Evolutionary conservation across 2,797 vertebrate species (phyloP).

Genomic region (Cephalopachus bancanus): DNA sequence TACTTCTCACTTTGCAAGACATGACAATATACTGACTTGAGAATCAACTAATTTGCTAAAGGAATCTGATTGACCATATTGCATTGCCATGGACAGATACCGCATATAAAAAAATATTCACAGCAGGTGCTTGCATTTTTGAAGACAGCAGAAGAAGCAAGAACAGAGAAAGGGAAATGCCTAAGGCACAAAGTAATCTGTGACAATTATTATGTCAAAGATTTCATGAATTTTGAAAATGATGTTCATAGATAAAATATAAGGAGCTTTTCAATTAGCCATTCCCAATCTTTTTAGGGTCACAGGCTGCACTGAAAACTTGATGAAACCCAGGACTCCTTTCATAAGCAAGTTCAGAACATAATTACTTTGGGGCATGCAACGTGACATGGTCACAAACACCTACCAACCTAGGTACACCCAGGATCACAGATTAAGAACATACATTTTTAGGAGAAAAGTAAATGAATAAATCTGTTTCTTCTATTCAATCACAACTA

Average conservation of each 20-base stretch:
- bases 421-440: neutral
- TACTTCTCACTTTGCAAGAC: conserved; percentile 12
- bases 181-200: neutral
- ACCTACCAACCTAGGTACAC: neutral
- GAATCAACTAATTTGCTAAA: conserved; percentile 41
- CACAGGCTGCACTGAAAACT: neutral
- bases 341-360: neutral
- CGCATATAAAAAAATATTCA: neutral
- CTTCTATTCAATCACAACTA: neutral
- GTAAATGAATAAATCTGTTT: neutral
- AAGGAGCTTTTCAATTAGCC: neutral
- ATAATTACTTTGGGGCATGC: neutral
- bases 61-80: neutral
- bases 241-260: neutral
- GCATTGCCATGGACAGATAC: neutral
- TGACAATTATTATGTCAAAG: neutral
- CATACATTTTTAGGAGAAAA: neutral
- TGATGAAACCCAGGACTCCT: neutral
- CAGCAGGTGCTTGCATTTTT: neutral
- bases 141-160: neutral
- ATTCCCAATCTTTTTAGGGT: neutral
- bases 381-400: neutral
- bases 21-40: neutral
- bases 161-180: neutral
- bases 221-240: neutral